These are phyloP conservation scores for Melopsittacus undulatus DNA, from an alignment of 2,797 vertebrate species.

Conservation along the genomic window DNA sequence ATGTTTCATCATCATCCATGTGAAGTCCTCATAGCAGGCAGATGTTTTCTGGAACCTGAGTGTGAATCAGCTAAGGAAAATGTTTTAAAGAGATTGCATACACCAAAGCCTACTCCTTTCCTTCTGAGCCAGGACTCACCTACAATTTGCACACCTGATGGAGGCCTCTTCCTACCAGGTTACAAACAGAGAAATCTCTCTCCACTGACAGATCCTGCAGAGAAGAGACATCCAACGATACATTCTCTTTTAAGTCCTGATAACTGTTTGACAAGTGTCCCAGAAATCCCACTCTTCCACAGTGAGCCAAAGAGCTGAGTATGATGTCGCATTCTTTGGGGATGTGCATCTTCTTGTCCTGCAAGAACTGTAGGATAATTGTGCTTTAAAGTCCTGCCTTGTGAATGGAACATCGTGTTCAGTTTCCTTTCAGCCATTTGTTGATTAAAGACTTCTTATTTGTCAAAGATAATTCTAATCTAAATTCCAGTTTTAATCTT, in stretches of 20 bases:
- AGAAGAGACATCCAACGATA: neutral
- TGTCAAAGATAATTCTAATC: constrained; percentile 2
- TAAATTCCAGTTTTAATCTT: constrained; percentile 31
- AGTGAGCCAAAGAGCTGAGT: neutral
- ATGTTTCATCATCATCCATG: neutral
- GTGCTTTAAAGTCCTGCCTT: neutral
- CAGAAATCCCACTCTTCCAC: neutral
- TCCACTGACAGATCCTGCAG: neutral
- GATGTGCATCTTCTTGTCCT: neutral
- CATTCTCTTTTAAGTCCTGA: neutral
- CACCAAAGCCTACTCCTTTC: neutral
- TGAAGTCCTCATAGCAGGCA: neutral
- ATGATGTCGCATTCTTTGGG: neutral
- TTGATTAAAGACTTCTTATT: neutral
- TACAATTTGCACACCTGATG: neutral
- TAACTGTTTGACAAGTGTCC: neutral
- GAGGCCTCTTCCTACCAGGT: neutral
- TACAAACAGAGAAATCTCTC: neutral
- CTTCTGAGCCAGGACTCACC: neutral
- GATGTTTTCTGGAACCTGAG: neutral
- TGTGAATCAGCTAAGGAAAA: neutral
- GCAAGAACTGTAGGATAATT: neutral
- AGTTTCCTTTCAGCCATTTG: neutral
- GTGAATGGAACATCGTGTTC: neutral
- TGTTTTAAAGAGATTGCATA: neutral